These are phyloP conservation scores for Drepana falcataria DNA, from an alignment of 2,888 invertebrate genomes.

Conservation along the genomic window DNA sequence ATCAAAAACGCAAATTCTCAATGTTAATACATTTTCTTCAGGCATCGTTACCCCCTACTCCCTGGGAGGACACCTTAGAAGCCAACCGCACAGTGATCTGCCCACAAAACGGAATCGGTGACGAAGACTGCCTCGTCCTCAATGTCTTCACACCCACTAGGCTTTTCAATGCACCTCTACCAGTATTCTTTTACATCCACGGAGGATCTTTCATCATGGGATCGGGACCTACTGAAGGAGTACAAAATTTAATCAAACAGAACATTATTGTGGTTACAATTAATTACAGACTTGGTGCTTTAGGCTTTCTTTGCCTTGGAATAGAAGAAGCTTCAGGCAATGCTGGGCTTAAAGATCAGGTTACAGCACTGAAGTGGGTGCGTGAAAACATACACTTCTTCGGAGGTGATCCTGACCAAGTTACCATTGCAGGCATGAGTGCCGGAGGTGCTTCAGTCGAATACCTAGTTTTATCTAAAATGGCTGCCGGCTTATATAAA, in stretches of 20 bases:
- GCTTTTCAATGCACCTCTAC: conserved; percentile 4
- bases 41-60: conserved; percentile 9
- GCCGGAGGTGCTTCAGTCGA: conserved; percentile 39
- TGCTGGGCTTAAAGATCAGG: conserved; percentile 40
- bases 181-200: conserved; percentile 38
- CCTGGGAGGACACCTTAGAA: conserved; percentile 26
- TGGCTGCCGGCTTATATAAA: conserved; percentile 29
- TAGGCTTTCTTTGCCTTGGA: conserved; percentile 38
- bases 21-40: background rate
- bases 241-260: conserved; percentile 29
- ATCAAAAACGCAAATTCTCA: background rate
- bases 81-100: conserved; percentile 30
- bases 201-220: conserved; percentile 36
- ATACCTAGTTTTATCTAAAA: conserved; percentile 29
- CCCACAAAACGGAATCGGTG: conserved; percentile 30
- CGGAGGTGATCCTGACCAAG: conserved; percentile 36
- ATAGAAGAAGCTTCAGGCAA: conserved; percentile 38
- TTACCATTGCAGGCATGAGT: conserved; percentile 45
- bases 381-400: conserved; percentile 33
- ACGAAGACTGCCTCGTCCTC: conserved; percentile 35
- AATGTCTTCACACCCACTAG: conserved; percentile 33
- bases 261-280: conserved; percentile 35
- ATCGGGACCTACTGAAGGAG: conserved; percentile 27
- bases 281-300: conserved; percentile 36
- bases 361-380: conserved; percentile 36